Evolutionary conservation across 2,113 vertebrate species (phyloP), one percentile per base, ranked within the genome.

Genomic region (Podocnemis expansa): DNA sequence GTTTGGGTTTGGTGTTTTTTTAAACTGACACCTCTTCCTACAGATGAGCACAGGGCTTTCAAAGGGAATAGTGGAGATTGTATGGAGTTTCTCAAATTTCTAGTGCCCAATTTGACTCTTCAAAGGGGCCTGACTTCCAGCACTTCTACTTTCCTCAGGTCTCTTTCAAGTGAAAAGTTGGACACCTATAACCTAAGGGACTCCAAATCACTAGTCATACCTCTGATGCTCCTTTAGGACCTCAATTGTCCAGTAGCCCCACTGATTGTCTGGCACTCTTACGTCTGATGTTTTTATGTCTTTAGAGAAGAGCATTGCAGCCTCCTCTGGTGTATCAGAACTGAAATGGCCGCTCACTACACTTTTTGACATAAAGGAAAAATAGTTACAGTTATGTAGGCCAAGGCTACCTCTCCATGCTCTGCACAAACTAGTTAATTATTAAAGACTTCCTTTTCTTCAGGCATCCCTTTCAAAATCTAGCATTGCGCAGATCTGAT

Each of bases 381-480:
- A 80, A 56, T 2, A 38, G 1, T 55, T 75, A 90, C 29, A 4
- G 31, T n/a, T 78, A 80, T 81, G 52, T 81, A 83, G 8, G 75
- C 86, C 60, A 84, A 85, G 85, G 70, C 47, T 89, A 80, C 60
- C 76, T 82, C 49, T 63, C 84, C 91, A 34, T 4, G 13, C 67
- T 73, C 82, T 80, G 27, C 34, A 78, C 52, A 96, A 81, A 24
- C 85, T 81, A 78, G 78, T 95, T 16, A 93, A 96, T 96, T 93
- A 95, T 91, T 96, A 58, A 89, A 80, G 83, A 83, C 58, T 78
- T 78, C 24, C 90, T 95, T 92, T 97, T 94, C 89, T 92, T 63
- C 80, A 76, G 80, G 91, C 81, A 92, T 75, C 56, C 79, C 87
- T 96, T 96, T 96, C 89, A 91, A 19, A 87, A 85, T 88, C 80